phyloP scores from a whole-genome alignment of 2,797 vertebrate genomes.

The Heliangelus exortis region DNA sequence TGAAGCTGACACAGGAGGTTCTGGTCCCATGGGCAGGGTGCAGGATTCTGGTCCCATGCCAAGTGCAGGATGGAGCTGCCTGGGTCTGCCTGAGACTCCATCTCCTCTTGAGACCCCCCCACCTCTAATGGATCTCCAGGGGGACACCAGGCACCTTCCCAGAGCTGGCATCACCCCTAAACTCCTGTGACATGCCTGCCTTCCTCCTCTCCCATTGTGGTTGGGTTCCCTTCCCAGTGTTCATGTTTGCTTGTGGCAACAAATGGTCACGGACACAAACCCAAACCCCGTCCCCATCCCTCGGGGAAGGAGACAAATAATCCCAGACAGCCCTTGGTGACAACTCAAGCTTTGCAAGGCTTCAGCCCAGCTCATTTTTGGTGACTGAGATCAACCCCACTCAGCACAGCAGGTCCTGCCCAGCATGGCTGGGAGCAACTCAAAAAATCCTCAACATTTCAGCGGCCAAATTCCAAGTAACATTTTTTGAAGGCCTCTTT shows the following conservation, averaged over 20 bases:
- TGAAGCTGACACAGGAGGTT: not conserved
- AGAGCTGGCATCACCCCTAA: not conserved
- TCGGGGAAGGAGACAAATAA: not conserved
- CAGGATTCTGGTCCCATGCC: not conserved
- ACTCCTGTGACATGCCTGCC: not conserved
- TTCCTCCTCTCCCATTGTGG: not conserved
- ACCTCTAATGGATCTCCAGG: not conserved
- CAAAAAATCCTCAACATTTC: not conserved
- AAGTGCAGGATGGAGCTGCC: not conserved
- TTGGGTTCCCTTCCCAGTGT: not conserved
- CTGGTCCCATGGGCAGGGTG: not conserved
- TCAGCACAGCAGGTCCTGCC: conserved; percentile 20
- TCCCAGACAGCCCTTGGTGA: not conserved
- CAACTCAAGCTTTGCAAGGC: not conserved
- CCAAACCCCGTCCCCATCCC: not conserved
- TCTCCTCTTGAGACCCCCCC: not conserved
- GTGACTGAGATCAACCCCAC: not conserved
- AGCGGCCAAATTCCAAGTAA: not conserved
- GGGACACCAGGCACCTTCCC: not conserved
- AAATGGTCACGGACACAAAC: not conserved
- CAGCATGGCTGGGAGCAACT: not conserved
- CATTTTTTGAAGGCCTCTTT: not conserved
- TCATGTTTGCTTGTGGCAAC: not conserved
- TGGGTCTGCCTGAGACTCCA: not conserved
- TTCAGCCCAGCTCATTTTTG: not conserved